Evolutionary conservation across 1,140 invertebrate genomes (phyloP), one percentile per base, ranked within the genome.

Genomic region (Cryptotermes secundus): DNA sequence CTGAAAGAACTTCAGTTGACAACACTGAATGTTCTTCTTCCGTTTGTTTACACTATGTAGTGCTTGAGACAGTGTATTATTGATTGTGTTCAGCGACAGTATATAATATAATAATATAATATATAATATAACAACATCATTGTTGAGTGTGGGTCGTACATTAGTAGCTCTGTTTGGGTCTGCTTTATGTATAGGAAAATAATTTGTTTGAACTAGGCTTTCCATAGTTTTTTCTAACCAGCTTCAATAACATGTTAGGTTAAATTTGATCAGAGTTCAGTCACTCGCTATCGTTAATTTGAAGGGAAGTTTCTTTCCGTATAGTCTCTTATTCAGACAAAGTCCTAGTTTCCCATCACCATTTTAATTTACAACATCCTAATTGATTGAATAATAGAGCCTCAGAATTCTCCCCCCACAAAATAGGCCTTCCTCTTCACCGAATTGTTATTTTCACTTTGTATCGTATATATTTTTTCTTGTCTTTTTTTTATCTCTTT

Each of bases 381-480:
- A 83, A 83, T 83, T 83, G 83, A 79, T 83, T 79, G 53, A 72
- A 83, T 79, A 83, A 79, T 79, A 83, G 59, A 80, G n/a, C 59
- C 65, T 79, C 31, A 9, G 36, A 59, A 79, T 34, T 72, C 79
- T 72, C 59, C 34, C 22, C 53, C n/a, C 6, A 2, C 26, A 82
- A 53, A 34, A 31, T 31, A 42, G 38, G 12, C 38, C 38, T 14
- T 12, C 34, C 53, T 53, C 81, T n/a, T n/a, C 42, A 36, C 38
- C 38, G 79, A 83, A 26, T 80, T 83, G 83, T 83, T 83, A 83
- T 79, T n/a, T 83, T 79, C 49, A 42, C 72, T 83, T 83, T 79
- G 53, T 83, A 53, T 59, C 49, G 14, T 42, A 79, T 36, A 53
- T 83, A 53, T 83, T 34, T 83, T 83, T n/a, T 83, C 81, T 59